Percentiles rank a stretch among this genome's conserved stretches.
These are phyloP conservation scores for Augiades crinisus DNA, from an alignment of 2,888 invertebrate genomes.

Conservation along the genomic window DNA sequence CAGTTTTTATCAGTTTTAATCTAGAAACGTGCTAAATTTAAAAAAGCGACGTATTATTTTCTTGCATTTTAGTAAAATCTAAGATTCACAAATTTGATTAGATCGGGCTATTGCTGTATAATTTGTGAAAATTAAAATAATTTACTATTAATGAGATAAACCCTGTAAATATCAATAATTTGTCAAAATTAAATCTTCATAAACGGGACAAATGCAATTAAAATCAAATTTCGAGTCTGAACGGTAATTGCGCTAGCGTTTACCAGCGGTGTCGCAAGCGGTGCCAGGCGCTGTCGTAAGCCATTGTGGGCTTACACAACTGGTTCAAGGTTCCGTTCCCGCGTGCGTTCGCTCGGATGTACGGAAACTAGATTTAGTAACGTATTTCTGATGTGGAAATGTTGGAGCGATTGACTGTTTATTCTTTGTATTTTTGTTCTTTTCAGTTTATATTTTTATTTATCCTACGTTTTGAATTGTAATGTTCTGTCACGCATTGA, in stretches of 20 bases:
- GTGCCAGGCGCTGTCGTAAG: constrained; percentile 75
- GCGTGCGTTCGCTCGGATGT: constrained; percentile 77
- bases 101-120: too few species aligned
- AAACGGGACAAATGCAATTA: constrained; percentile 12
- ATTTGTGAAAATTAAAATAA: too few species aligned
- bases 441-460: too few species aligned
- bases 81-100: too few species aligned
- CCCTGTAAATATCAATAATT: too few species aligned
- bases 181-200: neutral
- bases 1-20: too few species aligned
- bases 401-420: neutral
- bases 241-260: constrained; percentile 56
- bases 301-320: constrained; percentile 77
- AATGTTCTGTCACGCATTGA: too few species aligned
- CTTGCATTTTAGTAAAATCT: too few species aligned
- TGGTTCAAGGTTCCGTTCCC: constrained; percentile 76
- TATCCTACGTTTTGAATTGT: neutral
- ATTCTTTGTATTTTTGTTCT: too few species aligned
- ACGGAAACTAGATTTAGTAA: constrained; percentile 60
- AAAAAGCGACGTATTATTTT: too few species aligned
- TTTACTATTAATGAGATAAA: too few species aligned
- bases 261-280: constrained; percentile 59
- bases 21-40: too few species aligned
- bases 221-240: constrained; percentile 21
- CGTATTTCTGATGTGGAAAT: constrained; percentile 10